These are phyloP conservation scores for Bathybates hornii DNA, from an alignment of 2,113 vertebrate species.

Conservation along the genomic window DNA sequence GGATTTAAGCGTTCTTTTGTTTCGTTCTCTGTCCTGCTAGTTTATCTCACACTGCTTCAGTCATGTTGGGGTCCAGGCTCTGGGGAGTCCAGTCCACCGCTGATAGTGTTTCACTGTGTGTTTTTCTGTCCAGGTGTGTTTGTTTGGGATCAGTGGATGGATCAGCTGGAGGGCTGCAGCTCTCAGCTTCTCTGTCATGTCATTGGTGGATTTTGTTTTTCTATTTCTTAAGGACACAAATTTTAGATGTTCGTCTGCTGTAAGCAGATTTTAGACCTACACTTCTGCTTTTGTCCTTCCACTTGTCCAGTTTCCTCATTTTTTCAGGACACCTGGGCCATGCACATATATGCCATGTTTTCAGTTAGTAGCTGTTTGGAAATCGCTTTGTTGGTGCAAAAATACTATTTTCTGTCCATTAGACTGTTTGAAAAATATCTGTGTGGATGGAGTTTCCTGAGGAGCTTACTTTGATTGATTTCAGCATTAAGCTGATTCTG, in stretches of 20 bases:
- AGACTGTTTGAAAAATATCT: background rate
- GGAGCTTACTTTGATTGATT: background rate
- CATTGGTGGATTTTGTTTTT: background rate
- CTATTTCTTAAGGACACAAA: background rate
- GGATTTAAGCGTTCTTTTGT: background rate
- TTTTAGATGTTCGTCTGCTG: rapidly evolving
- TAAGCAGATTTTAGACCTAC: rapidly evolving
- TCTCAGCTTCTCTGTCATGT: background rate
- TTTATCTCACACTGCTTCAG: background rate
- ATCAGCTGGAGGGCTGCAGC: background rate
- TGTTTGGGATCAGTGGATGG: background rate
- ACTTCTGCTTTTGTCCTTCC: rapidly evolving
- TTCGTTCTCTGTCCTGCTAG: background rate
- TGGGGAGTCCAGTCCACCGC: background rate
- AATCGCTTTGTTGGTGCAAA: background rate
- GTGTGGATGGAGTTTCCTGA: background rate
- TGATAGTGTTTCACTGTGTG: background rate
- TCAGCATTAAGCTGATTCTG: background rate
- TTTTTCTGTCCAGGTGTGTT: rapidly evolving
- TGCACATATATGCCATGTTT: rapidly evolving
- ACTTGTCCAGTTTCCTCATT: rapidly evolving
- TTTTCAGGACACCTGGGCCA: background rate
- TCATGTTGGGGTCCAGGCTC: background rate
- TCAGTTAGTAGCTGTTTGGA: rapidly evolving
- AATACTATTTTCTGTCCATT: rapidly evolving